These are phyloP conservation scores for Propithecus deckenii DNA, from an alignment of 2,797 vertebrate species.

Conservation along the genomic window DNA sequence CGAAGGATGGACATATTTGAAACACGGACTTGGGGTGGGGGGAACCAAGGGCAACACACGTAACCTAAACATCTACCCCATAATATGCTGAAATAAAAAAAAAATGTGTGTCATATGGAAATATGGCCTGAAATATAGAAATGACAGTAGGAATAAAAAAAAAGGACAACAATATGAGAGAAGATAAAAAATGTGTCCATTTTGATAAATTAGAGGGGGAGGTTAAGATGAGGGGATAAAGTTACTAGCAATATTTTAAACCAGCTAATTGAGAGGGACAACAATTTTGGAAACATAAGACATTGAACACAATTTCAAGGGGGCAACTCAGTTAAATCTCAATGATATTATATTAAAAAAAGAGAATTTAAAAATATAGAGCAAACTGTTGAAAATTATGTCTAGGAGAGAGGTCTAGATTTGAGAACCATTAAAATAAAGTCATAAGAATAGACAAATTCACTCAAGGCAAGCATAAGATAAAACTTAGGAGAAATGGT, in stretches of 20 bases:
- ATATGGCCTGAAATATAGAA: background rate
- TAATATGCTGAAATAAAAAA: too few relatives aligned
- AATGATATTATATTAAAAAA: background rate
- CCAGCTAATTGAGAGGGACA: background rate
- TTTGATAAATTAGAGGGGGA: background rate
- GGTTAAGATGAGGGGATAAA: background rate
- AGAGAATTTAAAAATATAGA: background rate
- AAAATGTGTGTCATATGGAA: background rate
- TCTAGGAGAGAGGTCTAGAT: background rate
- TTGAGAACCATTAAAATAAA: background rate
- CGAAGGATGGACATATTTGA: too few relatives aligned
- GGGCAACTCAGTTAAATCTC: background rate
- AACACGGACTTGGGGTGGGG: too few relatives aligned
- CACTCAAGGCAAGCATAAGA: background rate
- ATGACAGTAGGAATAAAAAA: background rate
- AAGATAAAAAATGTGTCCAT: background rate
- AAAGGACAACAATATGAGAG: background rate
- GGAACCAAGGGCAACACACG: too few relatives aligned
- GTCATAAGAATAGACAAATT: conserved; percentile 28
- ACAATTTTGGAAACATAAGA: background rate
- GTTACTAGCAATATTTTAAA: background rate
- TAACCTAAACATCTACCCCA: too few relatives aligned
- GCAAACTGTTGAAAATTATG: background rate
- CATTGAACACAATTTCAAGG: background rate
- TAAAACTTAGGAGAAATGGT: background rate